These are phyloP conservation scores for Papilio helenus DNA, from an alignment of 1,140 invertebrate species.

Conservation along the genomic window DNA sequence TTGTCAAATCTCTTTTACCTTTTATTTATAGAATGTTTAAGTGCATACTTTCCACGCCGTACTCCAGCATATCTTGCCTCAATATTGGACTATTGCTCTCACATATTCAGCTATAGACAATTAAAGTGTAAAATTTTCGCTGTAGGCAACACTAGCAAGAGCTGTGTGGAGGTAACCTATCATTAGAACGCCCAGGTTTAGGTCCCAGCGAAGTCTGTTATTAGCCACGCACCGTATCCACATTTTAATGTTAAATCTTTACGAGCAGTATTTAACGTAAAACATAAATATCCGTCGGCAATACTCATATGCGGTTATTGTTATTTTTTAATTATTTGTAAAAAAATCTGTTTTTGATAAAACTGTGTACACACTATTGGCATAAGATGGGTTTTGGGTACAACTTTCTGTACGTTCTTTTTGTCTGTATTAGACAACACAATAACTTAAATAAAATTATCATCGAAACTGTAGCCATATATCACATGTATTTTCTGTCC, in stretches of 20 bases:
- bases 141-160: conserved; percentile 20
- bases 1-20: too few species aligned
- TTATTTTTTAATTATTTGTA: not conserved
- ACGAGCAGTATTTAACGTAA: not conserved
- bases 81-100: not conserved
- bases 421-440: too few species aligned
- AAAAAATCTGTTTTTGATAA: not conserved
- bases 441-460: not conserved
- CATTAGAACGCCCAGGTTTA: conserved; percentile 35
- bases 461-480: not conserved
- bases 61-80: not conserved
- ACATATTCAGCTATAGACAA: conserved; percentile 25
- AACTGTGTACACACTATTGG: too few species aligned
- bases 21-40: too few species aligned
- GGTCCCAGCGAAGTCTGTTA: conserved; percentile 24
- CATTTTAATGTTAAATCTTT: conserved; percentile 27
- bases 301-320: not conserved
- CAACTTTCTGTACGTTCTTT: too few species aligned
- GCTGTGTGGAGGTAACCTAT: conserved; percentile 37
- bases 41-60: not conserved
- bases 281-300: not conserved
- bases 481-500: not conserved
- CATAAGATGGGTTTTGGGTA: too few species aligned
- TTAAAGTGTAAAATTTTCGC: conserved; percentile 30
- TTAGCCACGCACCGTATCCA: conserved; percentile 26